phyloP scores from a whole-genome alignment of 2,888 invertebrate species.

The Metacarcinus magister region DNA sequence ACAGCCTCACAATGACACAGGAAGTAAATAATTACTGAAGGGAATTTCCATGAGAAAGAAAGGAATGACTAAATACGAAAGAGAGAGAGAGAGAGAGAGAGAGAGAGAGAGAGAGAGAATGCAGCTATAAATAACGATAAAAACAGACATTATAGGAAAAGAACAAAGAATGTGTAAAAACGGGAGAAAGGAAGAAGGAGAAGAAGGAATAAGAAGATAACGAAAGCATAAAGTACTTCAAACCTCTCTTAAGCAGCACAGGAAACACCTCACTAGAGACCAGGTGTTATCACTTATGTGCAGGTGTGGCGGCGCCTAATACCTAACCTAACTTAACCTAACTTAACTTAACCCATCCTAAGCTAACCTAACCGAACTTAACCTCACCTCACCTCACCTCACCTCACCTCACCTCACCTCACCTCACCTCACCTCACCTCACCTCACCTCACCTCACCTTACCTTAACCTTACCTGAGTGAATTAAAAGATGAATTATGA shows the following conservation, averaged over 20 bases:
- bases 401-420: too few relatives aligned
- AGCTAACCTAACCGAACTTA: too few relatives aligned
- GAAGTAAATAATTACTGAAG: not conserved
- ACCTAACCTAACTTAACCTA: too few relatives aligned
- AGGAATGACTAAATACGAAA: not conserved
- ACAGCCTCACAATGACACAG: not conserved
- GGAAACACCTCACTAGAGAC: too few relatives aligned
- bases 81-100: not conserved
- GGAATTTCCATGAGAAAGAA: not conserved
- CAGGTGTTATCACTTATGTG: not conserved
- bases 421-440: too few relatives aligned
- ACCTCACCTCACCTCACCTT: too few relatives aligned
- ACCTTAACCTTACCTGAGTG: too few relatives aligned
- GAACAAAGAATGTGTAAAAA: not conserved
- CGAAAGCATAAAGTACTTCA: not conserved
- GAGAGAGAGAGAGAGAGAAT: not conserved
- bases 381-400: too few relatives aligned
- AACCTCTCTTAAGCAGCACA: too few relatives aligned
- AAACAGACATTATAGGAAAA: not conserved
- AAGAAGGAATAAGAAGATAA: not conserved
- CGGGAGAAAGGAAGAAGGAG: not conserved
- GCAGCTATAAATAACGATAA: not conserved
- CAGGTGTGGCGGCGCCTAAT: too few relatives aligned
- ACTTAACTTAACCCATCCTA: too few relatives aligned
- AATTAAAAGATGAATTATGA: too few relatives aligned